Evolutionary conservation across 2,888 invertebrate species (phyloP), one percentile per base, ranked within the genome.

Genomic region (Ophion slaviceki): DNA sequence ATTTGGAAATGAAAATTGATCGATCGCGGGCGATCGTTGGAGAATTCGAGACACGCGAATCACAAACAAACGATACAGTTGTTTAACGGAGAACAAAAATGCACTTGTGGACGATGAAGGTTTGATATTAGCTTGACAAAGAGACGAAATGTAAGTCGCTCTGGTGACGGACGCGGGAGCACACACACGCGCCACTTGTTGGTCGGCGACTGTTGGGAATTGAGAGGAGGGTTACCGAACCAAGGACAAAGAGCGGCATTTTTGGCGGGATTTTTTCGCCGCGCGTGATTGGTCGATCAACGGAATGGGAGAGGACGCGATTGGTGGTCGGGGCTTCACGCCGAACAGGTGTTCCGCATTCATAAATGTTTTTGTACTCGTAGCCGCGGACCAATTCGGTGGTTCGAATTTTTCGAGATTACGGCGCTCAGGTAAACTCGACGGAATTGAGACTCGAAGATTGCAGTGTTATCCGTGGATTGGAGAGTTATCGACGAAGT

Each of bases 211-310:
- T 53, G 71, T 20, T 14, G 47, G 40, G n/a, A 45, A 47, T 64
- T 10, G 36, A 10, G 36, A 28, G 36, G 53, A 3, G 36, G 32
- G 17, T 32, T 8, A 67, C 14, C 75, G 40, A 40, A 64, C 8
- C 24, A 32, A 14, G 20, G 17, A 47, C 36, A 24, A 53, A 62
- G 75, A 47, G 47, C 36, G 59, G 62, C 40, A 45, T 59, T 77
- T 82, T 77, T 82, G 82, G 82, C 82, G 82, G 82, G 82, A 82
- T 66, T 77, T 82, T 71, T 71, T 28, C 45, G 20, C 8, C 7
- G 3, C 59, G 8, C 4, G n/a, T 66, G n/a, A 78, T 78, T 78
- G 68, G 78, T 32, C n/a, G 45, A 2, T 32, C 7, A 61, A 10
- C 61, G 61, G 78, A 17, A 70, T 10, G 45, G 17, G 11, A 14